Evolutionary conservation across 2,888 invertebrate genomes (phyloP), one percentile per base, ranked within the genome.

Genomic region (Cheilosia vulpina): DNA sequence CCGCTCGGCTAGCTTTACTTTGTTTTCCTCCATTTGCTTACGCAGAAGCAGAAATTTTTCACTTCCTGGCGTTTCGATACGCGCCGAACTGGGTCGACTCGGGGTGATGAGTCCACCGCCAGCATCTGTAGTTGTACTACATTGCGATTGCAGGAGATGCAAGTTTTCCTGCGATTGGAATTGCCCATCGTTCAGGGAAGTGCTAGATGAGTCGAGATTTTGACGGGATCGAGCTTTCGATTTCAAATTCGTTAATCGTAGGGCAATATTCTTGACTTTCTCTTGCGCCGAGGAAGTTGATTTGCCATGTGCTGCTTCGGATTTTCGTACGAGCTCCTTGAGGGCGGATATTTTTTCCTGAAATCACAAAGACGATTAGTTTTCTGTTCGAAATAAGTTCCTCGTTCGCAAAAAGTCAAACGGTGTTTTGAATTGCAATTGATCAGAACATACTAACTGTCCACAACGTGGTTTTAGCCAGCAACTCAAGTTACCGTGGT

Each of bases 1-100:
- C 4, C 94, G 91, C 88, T 94, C 93, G 13, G 93, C 94, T 87
- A 94, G 90, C 88, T 93, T 92, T 1, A 91, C 90, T 89, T 93
- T 93, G 88, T 93, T 94, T 89, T 94, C 93, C 87, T 94, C 94
- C 77, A 94, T 89, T 88, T 94, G 94, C 87, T 93, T 93, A 17
- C 93, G 92, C 41, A 94, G 88, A 69, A 94, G 90, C 88, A 92
- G 91, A 24, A 94, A 91, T 88, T 93, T 94, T 87, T 93, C 93
- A 88, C 91, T 93, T 45, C 93, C 93, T 60, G 93, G 93, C 24
- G 92, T 92, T 79, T 92, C 92, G 13, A 76, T 58, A 4, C 82
- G 71, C 15, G 71, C 60, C 7, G 75, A 60, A 3, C 65, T 31
- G 7, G 69, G 75, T 17, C 84, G 53, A 4, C 65, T 71, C 11